Base-by-base conservation (phyloP, 2,113 vertebrate genomes). In the Vicugna pacos region DNA sequence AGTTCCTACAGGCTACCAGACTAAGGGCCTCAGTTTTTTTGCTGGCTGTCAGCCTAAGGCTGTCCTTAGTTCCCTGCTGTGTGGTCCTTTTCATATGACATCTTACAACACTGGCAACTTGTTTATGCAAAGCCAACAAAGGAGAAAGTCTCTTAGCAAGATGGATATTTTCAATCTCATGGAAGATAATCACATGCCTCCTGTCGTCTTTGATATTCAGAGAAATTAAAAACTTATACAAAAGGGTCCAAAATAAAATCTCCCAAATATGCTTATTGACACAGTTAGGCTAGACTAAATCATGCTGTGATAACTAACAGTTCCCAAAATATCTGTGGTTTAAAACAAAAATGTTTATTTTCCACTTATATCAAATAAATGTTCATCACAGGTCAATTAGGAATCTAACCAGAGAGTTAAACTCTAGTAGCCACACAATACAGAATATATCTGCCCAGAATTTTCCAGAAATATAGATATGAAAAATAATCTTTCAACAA, bases 401-500 rank as follows among this genome's bases (percentile, higher is more conserved):
- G 7, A 14, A 35, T 79, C 48, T 75, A 46, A 69, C 16, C 16
- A 73, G 17, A 73, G 32, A 89, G 14, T 77, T 84, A 52, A 79
- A 32, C 73, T 64, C 48, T 85, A 24, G 58, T 13, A 69, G 9
- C 3, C 30, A 89, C 0, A 38, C 28, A 60, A 56, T 60, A 48
- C 8, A 62, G 14, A 76, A 13, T 26, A 11, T 16, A 82, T 11
- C 28, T 75, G 5, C 11, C 17, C 7, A 82, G 30, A 42, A 42
- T 42, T 38, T 90, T 85, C 82, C 12, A 69, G 20, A 96, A 80
- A 85, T 30, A 20, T 12, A 69, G 2, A 30, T 42, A 54, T 20
- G 26, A 93, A 93, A 69, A 85, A 56, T 32, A 88, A 85, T 84
- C 3, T 85, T 76, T 69, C 30, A 93, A 35, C 56, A 65, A 93